phyloP scores from a whole-genome alignment of 2,888 invertebrate genomes.

The Ectemnius lituratus region DNA sequence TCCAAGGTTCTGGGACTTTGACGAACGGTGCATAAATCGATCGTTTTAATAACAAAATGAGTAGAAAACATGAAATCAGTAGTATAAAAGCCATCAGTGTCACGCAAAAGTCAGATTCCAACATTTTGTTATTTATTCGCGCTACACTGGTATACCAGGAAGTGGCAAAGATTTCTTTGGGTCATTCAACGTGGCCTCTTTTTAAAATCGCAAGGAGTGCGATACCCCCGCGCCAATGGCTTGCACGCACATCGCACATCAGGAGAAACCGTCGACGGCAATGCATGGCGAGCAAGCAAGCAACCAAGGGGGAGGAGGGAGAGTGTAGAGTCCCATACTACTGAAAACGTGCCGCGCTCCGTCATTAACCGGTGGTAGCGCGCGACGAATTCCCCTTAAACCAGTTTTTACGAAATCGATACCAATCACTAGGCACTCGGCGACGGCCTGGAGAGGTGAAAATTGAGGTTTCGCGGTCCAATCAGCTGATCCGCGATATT shows the following conservation, averaged over 20 bases:
- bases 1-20: too few relatives aligned
- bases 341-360: too few relatives aligned
- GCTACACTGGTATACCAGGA: conserved; percentile 13
- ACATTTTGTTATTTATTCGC: too few relatives aligned
- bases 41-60: too few relatives aligned
- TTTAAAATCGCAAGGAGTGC: conserved; percentile 7
- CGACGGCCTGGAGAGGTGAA: conserved; percentile 36
- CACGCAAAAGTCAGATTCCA: too few relatives aligned
- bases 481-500: conserved; percentile 30
- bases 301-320: too few relatives aligned
- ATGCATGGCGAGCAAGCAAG: conserved; percentile 6
- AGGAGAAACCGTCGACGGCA: conserved; percentile 32
- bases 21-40: too few relatives aligned
- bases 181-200: conserved; percentile 37
- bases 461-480: conserved; percentile 35
- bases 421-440: conserved; percentile 40
- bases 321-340: conserved; percentile 9
- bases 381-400: conserved; percentile 46
- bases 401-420: conserved; percentile 49
- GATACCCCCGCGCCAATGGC: background rate
- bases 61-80: too few relatives aligned
- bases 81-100: too few relatives aligned
- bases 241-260: conserved; percentile 25
- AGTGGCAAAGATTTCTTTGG: conserved; percentile 38
- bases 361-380: conserved; percentile 1